Percentiles rank a stretch among this genome's conserved stretches.
Evolutionary conservation across 2,113 vertebrate genomes (phyloP).

Genomic region (Podarcis muralis): DNA sequence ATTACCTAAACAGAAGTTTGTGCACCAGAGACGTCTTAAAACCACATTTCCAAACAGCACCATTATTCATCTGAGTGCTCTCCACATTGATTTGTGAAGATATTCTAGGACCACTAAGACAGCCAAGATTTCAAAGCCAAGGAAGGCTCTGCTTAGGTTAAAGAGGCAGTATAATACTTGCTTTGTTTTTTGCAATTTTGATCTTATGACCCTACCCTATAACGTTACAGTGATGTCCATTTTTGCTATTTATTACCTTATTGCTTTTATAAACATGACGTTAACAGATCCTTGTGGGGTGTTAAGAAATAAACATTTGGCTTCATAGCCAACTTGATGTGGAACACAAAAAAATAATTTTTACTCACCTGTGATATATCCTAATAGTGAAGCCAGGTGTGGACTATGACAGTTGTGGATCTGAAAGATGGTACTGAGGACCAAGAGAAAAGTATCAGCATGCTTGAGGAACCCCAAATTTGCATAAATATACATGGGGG

Average conservation of each 20-base stretch:
- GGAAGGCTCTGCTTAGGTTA: neutral
- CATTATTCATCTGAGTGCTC: conserved; percentile 35
- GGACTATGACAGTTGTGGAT: too few species aligned
- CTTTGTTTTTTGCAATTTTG: neutral
- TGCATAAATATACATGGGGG: neutral
- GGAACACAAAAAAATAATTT: conserved; percentile 34
- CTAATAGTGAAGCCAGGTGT: neutral
- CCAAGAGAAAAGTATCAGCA: too few species aligned
- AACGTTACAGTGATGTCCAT: conserved; percentile 16
- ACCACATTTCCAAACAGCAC: conserved; percentile 36
- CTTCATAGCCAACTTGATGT: conserved; percentile 30
- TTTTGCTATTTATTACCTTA: conserved; percentile 49
- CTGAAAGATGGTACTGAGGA: too few species aligned
- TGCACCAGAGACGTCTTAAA: conserved; percentile 12
- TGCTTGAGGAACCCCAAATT: too few species aligned
- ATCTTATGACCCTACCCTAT: neutral
- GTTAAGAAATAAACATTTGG: conserved; percentile 55
- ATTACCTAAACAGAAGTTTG: conserved; percentile 43
- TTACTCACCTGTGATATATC: conserved; percentile 16
- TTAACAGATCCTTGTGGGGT: conserved; percentile 9
- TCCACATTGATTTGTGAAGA: neutral
- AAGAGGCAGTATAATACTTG: neutral
- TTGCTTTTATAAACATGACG: conserved; percentile 49
- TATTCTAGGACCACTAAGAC: neutral
- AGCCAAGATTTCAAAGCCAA: neutral